These are phyloP conservation scores for Carposina sasakii DNA, from an alignment of 1,140 invertebrate species.

Conservation along the genomic window DNA sequence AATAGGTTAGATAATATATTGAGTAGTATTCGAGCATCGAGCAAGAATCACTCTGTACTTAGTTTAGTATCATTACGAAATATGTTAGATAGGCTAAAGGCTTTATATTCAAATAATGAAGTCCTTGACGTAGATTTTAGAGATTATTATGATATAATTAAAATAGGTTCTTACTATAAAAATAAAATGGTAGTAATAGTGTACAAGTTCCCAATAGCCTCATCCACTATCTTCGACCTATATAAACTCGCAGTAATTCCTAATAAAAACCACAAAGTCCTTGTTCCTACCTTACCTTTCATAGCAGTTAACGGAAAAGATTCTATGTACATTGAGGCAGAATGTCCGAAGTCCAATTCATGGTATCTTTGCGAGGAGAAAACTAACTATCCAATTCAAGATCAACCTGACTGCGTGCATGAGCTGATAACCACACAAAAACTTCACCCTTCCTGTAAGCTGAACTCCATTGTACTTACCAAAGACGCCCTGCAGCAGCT, in stretches of 20 bases:
- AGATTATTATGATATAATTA: constrained; percentile 24
- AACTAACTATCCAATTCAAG: neutral
- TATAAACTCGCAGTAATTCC: constrained; percentile 20
- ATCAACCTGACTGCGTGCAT: neutral
- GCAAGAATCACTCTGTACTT: neutral
- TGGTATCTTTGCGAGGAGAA: neutral
- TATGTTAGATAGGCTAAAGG: constrained; percentile 11
- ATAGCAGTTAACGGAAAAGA: constrained; percentile 4
- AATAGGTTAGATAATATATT: neutral
- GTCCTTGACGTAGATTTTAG: constrained; percentile 17
- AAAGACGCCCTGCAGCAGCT: constrained; percentile 9
- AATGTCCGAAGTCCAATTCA: constrained; percentile 1
- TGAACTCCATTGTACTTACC: constrained; percentile 5
- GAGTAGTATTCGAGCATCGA: neutral
- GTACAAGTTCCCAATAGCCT: constrained; percentile 21
- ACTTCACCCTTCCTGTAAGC: constrained; percentile 8
- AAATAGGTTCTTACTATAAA: constrained; percentile 20
- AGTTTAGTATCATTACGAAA: neutral
- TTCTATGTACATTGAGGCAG: constrained; percentile 12
- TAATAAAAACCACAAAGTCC: constrained; percentile 10
- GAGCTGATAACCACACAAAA: neutral
- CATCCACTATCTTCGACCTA: constrained; percentile 8
- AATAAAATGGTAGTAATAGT: constrained; percentile 16
- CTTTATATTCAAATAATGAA: constrained; percentile 13
- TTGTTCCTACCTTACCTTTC: constrained; percentile 5